Evolutionary conservation across 2,888 invertebrate genomes (phyloP), one percentile per base, ranked within the genome.

Genomic region (Caenorhabditis angaria): DNA sequence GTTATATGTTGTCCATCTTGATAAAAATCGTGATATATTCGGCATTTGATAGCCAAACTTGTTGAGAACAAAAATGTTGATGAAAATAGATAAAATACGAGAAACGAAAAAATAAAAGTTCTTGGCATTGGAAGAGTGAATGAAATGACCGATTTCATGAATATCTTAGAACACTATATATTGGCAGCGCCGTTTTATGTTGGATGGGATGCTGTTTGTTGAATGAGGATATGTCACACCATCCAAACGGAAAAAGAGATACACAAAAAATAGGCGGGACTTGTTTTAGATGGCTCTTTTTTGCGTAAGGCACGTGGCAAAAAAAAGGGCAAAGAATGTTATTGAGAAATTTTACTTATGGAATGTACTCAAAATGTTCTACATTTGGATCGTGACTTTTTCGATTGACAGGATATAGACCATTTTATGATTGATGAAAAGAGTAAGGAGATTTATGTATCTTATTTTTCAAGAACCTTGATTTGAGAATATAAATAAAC

Each of bases 1-100:
- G 50, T 48, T 28, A 81, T 69, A 12, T 68, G 51, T 47, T 77
- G 77, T 12, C 78, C 75, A 47, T 76, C 80, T 61, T 82, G 81
- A 35, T 61, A 61, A 58, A 80, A 78, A 47, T 77, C 73, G 65
- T 82, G 82, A 58, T 65, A 80, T 22, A 77, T 68, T 28, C 73
- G 70, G 61, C 83, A 82, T 51, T 73, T 70, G 51, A 78, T 25
- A 10, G 80, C 73, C 51, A 53, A 27, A 4, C 18, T n/a, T n/a
- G 41, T 41, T 41, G 41, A 51, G n/a, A n/a, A n/a, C n/a, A n/a
- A n/a, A n/a, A n/a, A 51, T n/a, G 22, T 51, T 51, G 51, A 18
- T 41, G 41, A 18, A 41, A 41, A 18, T 18, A 18, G 8, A 41
- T 41, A 18, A 41, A 18, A 51, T 22, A 51, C 5, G 22, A 51